Percentiles rank a stretch among this genome's conserved stretches.
Evolutionary conservation across 2,888 invertebrate species (phyloP).

Genomic region (Acrocera orbiculus): DNA sequence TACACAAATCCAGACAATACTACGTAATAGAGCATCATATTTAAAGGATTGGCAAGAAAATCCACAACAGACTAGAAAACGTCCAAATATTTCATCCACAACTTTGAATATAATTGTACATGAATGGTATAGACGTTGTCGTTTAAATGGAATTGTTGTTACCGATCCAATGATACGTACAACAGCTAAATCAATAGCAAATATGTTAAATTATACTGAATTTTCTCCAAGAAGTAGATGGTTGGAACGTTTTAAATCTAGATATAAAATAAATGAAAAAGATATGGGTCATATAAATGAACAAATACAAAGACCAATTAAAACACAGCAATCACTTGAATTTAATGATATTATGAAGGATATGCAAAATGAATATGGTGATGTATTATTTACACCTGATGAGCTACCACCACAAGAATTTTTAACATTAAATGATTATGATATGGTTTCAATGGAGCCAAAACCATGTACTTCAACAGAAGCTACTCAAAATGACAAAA

Average conservation of each 20-base stretch:
- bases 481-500: no score
- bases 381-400: no score
- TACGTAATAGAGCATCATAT: constrained; percentile 7
- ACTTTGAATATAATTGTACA: constrained; percentile 1
- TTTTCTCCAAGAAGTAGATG: constrained; percentile 8
- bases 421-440: no score
- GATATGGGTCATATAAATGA: background rate
- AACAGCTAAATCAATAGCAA: constrained; percentile 1
- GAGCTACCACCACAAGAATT: no score
- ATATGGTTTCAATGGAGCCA: no score
- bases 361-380: no score
- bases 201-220: constrained; percentile 1
- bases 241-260: constrained; percentile 7
- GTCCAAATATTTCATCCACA: background rate
- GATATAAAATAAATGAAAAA: constrained; percentile 4
- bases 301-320: background rate
- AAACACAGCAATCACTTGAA: constrained; percentile 6
- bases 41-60: constrained; percentile 8
- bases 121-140: constrained; percentile 5
- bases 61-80: constrained; percentile 3
- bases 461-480: no score
- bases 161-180: background rate
- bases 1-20: constrained; percentile 8
- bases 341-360: constrained; percentile 8
- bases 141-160: background rate